Evolutionary conservation across 1,140 invertebrate genomes (phyloP).

Genomic region (Rhagoletis pomonella): DNA sequence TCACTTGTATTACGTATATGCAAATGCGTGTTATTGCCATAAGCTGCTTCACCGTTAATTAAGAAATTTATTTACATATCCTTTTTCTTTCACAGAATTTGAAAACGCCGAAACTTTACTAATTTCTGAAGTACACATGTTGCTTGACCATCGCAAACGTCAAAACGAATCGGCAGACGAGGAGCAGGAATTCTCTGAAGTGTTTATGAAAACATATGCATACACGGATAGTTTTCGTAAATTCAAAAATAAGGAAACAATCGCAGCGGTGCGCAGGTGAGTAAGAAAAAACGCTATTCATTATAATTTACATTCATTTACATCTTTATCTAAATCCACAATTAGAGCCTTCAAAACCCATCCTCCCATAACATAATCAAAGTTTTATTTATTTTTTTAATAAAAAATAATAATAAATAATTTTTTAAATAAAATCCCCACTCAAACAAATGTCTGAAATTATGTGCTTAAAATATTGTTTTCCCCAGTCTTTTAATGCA

Average conservation of each 20-base stretch:
- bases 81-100: constrained; percentile 85
- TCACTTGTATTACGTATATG: constrained; percentile 8
- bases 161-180: constrained; percentile 99
- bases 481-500: constrained; percentile 88
- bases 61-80: background rate
- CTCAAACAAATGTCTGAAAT: background rate
- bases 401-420: background rate
- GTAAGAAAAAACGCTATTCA: constrained; percentile 57
- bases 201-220: constrained; percentile 98
- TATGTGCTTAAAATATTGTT: background rate
- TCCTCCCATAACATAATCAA: too few relatives aligned
- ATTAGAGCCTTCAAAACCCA: too few relatives aligned
- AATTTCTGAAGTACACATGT: constrained; percentile 98
- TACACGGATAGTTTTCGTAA: constrained; percentile 97
- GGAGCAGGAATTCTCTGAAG: constrained; percentile 98
- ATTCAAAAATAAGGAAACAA: constrained; percentile 99
- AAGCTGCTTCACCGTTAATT: background rate
- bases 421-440: background rate
- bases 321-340: too few relatives aligned
- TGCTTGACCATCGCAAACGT: constrained; percentile 96
- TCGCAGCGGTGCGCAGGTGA: constrained; percentile 93
- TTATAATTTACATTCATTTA: too few relatives aligned
- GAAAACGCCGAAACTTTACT: constrained; percentile 98
- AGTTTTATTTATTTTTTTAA: background rate
- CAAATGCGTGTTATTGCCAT: background rate